These are phyloP conservation scores for Tapirus indicus DNA, from an alignment of 2,797 vertebrate species.

Conservation along the genomic window DNA sequence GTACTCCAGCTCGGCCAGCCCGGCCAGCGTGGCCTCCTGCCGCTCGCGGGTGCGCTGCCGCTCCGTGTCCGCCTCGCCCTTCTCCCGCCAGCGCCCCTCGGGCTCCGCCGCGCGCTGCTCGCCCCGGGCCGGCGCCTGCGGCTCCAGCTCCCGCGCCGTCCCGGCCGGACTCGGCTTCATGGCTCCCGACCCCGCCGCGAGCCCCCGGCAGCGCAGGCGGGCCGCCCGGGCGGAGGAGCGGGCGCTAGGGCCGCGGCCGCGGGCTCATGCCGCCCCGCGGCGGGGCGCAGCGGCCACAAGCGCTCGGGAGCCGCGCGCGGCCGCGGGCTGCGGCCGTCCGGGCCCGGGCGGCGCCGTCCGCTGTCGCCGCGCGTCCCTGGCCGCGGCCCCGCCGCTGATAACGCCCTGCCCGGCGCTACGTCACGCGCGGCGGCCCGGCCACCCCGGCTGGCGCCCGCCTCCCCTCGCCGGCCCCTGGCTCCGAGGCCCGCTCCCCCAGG, in stretches of 20 bases:
- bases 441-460: conserved; percentile 82
- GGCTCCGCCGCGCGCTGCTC: conserved; percentile 76
- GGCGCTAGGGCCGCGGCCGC: not conserved
- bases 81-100: conserved; percentile 82
- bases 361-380: conserved; percentile 6
- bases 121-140: conserved; percentile 60
- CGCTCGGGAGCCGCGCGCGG: not conserved
- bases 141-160: conserved; percentile 60
- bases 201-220: conserved; percentile 7
- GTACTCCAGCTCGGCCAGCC: conserved; percentile 94
- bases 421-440: conserved; percentile 71
- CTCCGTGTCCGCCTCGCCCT: conserved; percentile 88
- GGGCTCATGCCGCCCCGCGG: not conserved
- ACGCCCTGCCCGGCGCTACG: conserved; percentile 77
- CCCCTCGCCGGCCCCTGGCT: conserved; percentile 75
- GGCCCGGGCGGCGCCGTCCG: conserved; percentile 47
- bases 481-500: conserved; percentile 27
- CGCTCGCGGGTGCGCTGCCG: conserved; percentile 92
- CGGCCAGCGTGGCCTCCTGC: conserved; percentile 93
- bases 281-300: not conserved
- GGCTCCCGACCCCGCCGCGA: conserved; percentile 28
- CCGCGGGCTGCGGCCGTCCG: conserved; percentile 48
- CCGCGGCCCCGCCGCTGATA: conserved; percentile 76
- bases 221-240: not conserved
- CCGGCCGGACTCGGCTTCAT: conserved; percentile 78